Conservation (phyloP, 92 coral and sea anemone species). For the Pocillopora grandis region DNA sequence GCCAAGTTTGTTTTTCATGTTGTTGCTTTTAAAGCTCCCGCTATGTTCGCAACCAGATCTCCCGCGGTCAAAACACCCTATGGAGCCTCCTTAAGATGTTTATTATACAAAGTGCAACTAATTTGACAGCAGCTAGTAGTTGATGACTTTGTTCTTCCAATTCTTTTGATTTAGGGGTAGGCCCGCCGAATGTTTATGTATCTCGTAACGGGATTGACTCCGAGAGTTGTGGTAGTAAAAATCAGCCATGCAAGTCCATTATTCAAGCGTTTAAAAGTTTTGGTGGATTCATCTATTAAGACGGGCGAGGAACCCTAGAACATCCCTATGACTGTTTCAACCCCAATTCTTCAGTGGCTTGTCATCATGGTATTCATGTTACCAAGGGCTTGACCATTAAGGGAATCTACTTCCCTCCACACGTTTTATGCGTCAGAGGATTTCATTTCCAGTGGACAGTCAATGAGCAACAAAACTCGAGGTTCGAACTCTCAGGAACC, state of each 20-base stretch:
- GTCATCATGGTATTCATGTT: constrained; percentile 3
- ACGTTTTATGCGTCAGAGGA: neutral
- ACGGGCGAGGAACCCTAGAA: neutral
- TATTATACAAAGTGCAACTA: too few relatives aligned
- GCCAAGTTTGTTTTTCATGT: too few relatives aligned
- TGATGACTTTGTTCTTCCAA: too few relatives aligned
- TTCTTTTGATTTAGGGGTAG: too few relatives aligned
- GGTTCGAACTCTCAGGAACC: constrained; percentile 8
- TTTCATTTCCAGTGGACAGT: neutral
- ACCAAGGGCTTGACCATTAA: neutral
- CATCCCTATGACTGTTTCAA: neutral
- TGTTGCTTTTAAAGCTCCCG: too few relatives aligned
- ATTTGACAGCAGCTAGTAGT: too few relatives aligned
- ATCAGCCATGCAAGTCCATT: neutral
- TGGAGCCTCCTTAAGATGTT: too few relatives aligned
- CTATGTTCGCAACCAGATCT: too few relatives aligned
- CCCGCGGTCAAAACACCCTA: too few relatives aligned
- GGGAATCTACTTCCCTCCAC: neutral
- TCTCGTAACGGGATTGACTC: neutral
- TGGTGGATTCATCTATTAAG: neutral
- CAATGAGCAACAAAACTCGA: neutral
- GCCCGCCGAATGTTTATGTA: neutral
- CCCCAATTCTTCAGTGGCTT: neutral
- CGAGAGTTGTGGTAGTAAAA: neutral
- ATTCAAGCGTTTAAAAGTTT: neutral